Evolutionary conservation across 2,888 invertebrate species (phyloP).

Genomic region (Actias luna): DNA sequence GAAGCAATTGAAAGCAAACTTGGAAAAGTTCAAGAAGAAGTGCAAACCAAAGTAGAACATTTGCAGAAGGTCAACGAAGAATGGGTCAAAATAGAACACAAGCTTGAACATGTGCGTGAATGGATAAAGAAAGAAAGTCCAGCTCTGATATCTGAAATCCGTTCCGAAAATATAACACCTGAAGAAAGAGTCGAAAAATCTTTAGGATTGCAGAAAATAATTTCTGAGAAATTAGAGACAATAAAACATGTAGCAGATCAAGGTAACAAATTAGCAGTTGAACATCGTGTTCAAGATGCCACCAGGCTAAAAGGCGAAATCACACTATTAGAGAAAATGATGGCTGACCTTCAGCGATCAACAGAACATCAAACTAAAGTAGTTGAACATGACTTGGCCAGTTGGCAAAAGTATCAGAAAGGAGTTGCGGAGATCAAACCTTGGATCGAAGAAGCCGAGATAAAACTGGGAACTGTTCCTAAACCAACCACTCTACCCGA

Average conservation of each 20-base stretch:
- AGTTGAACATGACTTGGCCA: constrained; percentile 89
- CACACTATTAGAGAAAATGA: constrained; percentile 86
- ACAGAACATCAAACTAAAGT: constrained; percentile 89
- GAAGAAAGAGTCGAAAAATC: constrained; percentile 91
- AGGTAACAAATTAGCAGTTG: constrained; percentile 87
- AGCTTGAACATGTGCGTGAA: constrained; percentile 87
- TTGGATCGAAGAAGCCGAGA: constrained; percentile 93
- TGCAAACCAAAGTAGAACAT: constrained; percentile 89
- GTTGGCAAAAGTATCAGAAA: constrained; percentile 92
- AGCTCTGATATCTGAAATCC: constrained; percentile 86
- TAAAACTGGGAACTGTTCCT: constrained; percentile 87
- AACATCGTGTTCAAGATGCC: constrained; percentile 86
- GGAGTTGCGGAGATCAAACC: constrained; percentile 91
- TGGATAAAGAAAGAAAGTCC: constrained; percentile 93
- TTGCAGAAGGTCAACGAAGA: constrained; percentile 91
- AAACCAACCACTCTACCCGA: constrained; percentile 91
- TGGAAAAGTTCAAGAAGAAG: constrained; percentile 88
- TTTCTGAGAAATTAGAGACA: constrained; percentile 87
- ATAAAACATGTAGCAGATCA: constrained; percentile 89
- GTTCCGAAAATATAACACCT: constrained; percentile 89
- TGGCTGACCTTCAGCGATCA: constrained; percentile 88
- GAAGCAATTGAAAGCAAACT: constrained; percentile 88
- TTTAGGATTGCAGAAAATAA: constrained; percentile 87
- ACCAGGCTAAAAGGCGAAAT: constrained; percentile 89
- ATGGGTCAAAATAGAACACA: constrained; percentile 90